Conservation (phyloP, 1,140 invertebrate genomes). For the Lasioglossum albipes region DNA sequence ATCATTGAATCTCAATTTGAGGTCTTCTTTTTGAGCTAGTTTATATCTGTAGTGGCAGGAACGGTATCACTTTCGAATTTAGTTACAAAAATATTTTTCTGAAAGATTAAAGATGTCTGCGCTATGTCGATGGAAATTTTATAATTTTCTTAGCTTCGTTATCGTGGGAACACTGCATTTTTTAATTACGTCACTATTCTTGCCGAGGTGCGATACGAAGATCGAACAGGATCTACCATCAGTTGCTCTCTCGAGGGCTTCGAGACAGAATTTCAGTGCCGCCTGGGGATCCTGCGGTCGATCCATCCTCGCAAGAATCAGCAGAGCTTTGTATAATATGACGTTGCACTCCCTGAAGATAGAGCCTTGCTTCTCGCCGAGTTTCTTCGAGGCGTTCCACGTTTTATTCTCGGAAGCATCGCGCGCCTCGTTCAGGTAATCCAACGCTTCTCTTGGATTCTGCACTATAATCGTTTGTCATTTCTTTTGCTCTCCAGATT, state of each 20-base stretch:
- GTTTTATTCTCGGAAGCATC: constrained; percentile 64
- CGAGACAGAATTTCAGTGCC: constrained; percentile 76
- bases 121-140: too few species aligned
- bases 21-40: too few species aligned
- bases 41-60: too few species aligned
- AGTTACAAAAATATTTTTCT: too few species aligned
- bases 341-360: constrained; percentile 79
- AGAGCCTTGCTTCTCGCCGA: constrained; percentile 55
- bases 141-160: too few species aligned
- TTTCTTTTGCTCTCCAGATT: too few species aligned
- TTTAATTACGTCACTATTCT: too few species aligned
- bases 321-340: constrained; percentile 77
- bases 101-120: too few species aligned
- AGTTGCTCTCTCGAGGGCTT: constrained; percentile 79
- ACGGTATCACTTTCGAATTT: too few species aligned
- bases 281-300: constrained; percentile 68
- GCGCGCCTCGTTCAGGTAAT: constrained; percentile 66
- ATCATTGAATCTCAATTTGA: too few species aligned
- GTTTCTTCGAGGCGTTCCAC: constrained; percentile 69
- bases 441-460: constrained; percentile 64
- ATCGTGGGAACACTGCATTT: too few species aligned
- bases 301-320: constrained; percentile 74
- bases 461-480: constrained; percentile 57
- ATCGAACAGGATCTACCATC: constrained; percentile 73
- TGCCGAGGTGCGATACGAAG: too few species aligned